Conservation (phyloP, 2,888 invertebrate species). For the Crossocerus cetratus region DNA sequence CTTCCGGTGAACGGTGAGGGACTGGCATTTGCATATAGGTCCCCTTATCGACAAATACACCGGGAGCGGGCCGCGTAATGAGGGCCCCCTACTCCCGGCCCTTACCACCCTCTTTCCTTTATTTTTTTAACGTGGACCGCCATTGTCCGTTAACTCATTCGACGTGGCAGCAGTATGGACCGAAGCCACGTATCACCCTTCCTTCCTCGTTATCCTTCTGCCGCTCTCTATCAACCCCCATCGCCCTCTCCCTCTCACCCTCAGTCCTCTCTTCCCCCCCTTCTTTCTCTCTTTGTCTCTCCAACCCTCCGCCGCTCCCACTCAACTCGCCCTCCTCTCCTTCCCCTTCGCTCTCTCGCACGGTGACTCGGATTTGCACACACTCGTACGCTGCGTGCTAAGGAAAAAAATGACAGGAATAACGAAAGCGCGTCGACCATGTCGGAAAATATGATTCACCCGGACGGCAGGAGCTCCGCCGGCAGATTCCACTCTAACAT, state of each 20-base stretch:
- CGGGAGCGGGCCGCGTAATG: constrained; percentile 73
- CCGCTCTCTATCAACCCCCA: not conserved
- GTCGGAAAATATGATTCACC: constrained; percentile 58
- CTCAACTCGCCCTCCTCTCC: constrained; percentile 7
- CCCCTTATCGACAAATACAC: constrained; percentile 76
- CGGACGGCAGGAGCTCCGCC: constrained; percentile 37
- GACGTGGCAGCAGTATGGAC: constrained; percentile 61
- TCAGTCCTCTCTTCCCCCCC: constrained; percentile 48
- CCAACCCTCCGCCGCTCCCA: no score
- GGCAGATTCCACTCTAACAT: constrained; percentile 49
- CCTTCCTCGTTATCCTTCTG: constrained; percentile 56
- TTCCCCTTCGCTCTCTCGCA: constrained; percentile 4
- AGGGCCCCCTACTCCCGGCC: constrained; percentile 64
- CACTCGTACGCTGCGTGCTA: constrained; percentile 5
- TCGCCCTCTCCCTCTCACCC: constrained; percentile 32
- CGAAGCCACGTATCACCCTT: constrained; percentile 62
- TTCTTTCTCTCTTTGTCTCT: constrained; percentile 28
- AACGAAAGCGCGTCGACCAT: constrained; percentile 53
- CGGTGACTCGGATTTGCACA: not conserved
- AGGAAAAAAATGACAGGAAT: constrained; percentile 39
- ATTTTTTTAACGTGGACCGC: constrained; percentile 63
- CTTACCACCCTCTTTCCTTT: constrained; percentile 54
- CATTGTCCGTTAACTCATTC: constrained; percentile 72
- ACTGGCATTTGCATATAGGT: constrained; percentile 73
- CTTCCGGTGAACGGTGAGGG: constrained; percentile 59